phyloP scores from a whole-genome alignment of 92 coral and sea anemone genomes.

The Phymanthus crucifer region DNA sequence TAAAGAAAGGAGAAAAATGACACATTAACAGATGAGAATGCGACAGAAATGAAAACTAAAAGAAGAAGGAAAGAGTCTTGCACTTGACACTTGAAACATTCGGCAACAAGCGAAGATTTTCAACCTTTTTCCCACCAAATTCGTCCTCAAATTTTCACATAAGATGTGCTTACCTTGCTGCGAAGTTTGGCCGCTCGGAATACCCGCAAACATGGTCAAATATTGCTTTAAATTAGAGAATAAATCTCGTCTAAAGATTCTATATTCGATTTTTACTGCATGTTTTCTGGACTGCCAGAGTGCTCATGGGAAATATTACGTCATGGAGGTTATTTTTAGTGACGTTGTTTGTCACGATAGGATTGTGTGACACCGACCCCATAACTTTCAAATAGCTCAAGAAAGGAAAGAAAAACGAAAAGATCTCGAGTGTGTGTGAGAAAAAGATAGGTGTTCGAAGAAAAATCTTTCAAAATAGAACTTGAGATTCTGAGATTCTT shows the following conservation, averaged over 20 bases:
- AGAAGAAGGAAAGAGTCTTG: neutral
- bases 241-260: neutral
- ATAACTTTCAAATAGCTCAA: too few species aligned
- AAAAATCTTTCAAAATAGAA: too few species aligned
- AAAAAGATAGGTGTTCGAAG: too few species aligned
- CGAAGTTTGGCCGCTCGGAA: slow-evolving; percentile 68
- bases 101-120: neutral
- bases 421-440: too few species aligned
- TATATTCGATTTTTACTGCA: neutral
- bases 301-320: slow-evolving; percentile 17
- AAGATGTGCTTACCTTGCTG: slow-evolving; percentile 55
- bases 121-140: neutral
- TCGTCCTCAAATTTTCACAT: neutral
- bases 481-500: too few species aligned
- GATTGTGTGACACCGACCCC: slow-evolving; percentile 5
- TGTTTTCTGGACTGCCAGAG: neutral
- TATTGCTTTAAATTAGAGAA: neutral
- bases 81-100: neutral
- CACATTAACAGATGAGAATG: neutral
- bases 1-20: slow-evolving; percentile 14
- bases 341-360: neutral
- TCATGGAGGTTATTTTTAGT: neutral
- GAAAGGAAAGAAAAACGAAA: too few species aligned
- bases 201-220: slow-evolving; percentile 66
- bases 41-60: too few species aligned